Conservation (phyloP, 2,888 invertebrate genomes). For the Macrosoma leucophasiata region DNA sequence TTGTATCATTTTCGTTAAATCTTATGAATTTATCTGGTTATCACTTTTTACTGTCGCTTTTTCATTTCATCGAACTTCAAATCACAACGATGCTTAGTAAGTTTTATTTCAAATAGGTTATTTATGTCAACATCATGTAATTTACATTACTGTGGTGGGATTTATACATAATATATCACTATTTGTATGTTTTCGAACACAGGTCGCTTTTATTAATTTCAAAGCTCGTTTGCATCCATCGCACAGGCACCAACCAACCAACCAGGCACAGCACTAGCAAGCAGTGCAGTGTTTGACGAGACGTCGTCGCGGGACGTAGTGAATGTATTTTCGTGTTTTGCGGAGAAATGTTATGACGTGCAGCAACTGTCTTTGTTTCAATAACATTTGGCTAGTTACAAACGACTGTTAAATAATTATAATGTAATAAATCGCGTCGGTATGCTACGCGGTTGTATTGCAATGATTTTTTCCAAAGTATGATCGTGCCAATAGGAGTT, state of each 20-base stretch:
- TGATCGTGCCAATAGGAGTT: constrained; percentile 71
- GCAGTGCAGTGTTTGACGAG: constrained; percentile 44
- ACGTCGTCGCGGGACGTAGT: constrained; percentile 34
- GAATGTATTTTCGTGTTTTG: constrained; percentile 37
- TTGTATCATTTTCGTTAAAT: no score
- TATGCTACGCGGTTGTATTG: constrained; percentile 40
- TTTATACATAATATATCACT: no score
- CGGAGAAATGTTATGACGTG: constrained; percentile 72
- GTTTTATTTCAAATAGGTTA: constrained; percentile 24
- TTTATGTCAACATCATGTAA: no score
- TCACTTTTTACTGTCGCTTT: no score
- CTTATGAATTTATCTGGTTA: no score
- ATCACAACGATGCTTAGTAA: constrained; percentile 16
- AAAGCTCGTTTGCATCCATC: no score
- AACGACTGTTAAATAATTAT: constrained; percentile 39
- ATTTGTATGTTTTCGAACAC: no score
- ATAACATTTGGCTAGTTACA: constrained; percentile 51
- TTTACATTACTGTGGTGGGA: no score
- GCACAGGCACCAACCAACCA: no score
- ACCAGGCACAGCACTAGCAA: constrained; percentile 32
- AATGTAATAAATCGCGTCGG: constrained; percentile 54
- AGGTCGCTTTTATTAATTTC: no score
- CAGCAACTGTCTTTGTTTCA: constrained; percentile 69
- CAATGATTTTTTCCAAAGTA: constrained; percentile 66
- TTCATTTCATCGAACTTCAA: no score